These are phyloP conservation scores for Leucophenga maculata DNA, from an alignment of 2,888 invertebrate species.

Conservation along the genomic window DNA sequence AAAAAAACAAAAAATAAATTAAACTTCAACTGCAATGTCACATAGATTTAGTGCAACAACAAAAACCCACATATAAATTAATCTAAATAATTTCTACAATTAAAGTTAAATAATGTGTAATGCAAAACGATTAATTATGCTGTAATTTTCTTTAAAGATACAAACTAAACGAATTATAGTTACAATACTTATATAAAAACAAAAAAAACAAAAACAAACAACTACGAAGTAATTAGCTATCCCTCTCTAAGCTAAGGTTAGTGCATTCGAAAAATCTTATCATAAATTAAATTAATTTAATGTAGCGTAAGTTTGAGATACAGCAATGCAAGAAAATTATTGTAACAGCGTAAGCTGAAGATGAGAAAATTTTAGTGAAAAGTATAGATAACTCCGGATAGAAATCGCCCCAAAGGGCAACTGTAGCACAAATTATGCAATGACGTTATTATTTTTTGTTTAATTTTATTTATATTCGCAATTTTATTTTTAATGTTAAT, in stretches of 20 bases:
- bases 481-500: constrained; percentile 41
- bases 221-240: neutral
- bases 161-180: too few relatives aligned
- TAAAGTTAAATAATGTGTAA: constrained; percentile 45
- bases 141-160: constrained; percentile 48
- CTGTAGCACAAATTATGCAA: constrained; percentile 59
- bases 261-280: constrained; percentile 67
- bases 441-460: constrained; percentile 39
- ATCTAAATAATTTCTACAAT: neutral
- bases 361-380: constrained; percentile 55
- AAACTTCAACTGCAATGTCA: neutral
- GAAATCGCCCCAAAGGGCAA: constrained; percentile 27
- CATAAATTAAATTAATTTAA: constrained; percentile 58
- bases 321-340: constrained; percentile 43
- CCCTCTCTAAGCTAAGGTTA: constrained; percentile 67
- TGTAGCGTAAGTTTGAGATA: constrained; percentile 55
- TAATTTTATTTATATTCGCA: constrained; percentile 33
- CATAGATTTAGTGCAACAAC: neutral
- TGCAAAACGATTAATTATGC: constrained; percentile 58
- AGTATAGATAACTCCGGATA: constrained; percentile 23
- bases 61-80: constrained; percentile 37
- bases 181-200: too few relatives aligned
- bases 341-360: constrained; percentile 47
- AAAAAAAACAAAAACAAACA: too few relatives aligned
- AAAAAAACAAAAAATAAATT: too few relatives aligned